Conservation (phyloP, 2,888 invertebrate genomes). For the Caenorhabditis sp. region DNA sequence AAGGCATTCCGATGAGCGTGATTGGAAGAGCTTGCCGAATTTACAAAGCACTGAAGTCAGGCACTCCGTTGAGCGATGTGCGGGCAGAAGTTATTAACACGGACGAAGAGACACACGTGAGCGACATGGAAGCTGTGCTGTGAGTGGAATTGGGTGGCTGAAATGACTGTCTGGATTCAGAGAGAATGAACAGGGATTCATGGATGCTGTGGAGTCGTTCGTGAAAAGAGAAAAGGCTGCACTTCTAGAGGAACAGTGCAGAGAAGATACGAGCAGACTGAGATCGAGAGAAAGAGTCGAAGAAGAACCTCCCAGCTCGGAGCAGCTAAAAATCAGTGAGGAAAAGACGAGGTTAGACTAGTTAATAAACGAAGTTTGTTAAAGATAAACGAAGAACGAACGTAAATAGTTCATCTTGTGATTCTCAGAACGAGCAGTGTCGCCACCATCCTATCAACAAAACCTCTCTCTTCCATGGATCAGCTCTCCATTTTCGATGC, state of each 20-base stretch:
- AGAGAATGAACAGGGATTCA: slow-evolving; percentile 6
- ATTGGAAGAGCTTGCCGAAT: slow-evolving; percentile 82
- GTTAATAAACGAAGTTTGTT: no score
- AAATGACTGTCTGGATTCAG: neutral
- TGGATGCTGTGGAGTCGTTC: slow-evolving; percentile 6
- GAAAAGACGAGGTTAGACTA: no score
- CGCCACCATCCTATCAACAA: slow-evolving; percentile 12
- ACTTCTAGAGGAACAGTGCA: neutral
- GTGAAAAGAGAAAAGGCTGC: neutral
- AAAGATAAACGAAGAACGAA: no score
- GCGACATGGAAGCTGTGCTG: slow-evolving; percentile 30
- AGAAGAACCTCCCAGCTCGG: no score
- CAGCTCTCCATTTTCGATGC: slow-evolving; percentile 19
- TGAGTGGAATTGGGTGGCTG: neutral
- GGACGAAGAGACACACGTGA: slow-evolving; percentile 7
- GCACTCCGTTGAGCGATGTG: slow-evolving; percentile 19
- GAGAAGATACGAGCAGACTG: neutral
- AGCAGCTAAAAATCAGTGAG: no score
- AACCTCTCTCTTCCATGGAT: slow-evolving; percentile 1
- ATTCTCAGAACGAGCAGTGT: no score
- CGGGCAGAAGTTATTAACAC: slow-evolving; percentile 15
- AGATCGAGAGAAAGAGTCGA: no score
- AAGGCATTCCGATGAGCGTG: slow-evolving; percentile 82
- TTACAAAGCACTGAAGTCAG: slow-evolving; percentile 33
- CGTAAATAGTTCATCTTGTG: no score